Evolutionary conservation across 2,797 vertebrate species (phyloP).

Genomic region (Sorex maritimensis): DNA sequence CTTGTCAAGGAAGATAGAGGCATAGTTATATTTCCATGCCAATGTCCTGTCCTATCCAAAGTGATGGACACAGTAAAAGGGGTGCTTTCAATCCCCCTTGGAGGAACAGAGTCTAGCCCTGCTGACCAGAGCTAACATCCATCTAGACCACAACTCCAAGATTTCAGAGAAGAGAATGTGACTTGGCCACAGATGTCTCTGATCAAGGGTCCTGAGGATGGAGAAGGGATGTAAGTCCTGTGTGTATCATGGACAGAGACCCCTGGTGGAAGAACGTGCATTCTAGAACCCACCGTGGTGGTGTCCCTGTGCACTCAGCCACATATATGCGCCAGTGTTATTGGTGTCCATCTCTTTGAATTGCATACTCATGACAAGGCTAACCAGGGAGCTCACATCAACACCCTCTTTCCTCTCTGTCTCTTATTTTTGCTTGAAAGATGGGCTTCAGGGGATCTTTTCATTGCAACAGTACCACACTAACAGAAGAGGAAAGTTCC

Average conservation of each 20-base stretch:
- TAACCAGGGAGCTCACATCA: not conserved
- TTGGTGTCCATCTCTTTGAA: not conserved
- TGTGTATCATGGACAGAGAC: not conserved
- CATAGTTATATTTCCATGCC: not conserved
- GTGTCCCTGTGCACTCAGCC: not conserved
- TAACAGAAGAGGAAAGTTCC: not conserved
- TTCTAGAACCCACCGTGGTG: not conserved
- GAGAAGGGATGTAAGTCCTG: no score
- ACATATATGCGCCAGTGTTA: not conserved
- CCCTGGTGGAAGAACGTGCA: not conserved
- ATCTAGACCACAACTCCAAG: not conserved
- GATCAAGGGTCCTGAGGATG: not conserved
- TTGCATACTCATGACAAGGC: not conserved
- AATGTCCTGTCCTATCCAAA: not conserved
- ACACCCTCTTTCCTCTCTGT: no score
- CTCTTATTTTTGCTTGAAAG: constrained; percentile 37
- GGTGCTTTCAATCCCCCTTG: not conserved
- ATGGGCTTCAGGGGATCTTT: not conserved
- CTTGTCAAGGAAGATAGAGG: not conserved
- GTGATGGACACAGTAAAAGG: not conserved
- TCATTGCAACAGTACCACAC: constrained; percentile 12
- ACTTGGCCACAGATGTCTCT: not conserved
- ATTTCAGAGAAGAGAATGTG: not conserved
- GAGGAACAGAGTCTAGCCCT: not conserved
- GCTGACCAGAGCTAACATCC: not conserved